Evolutionary conservation across 37 sponge, comb jelly and placozoan species (phyloP).

Genomic region (Oopsacas minuta): DNA sequence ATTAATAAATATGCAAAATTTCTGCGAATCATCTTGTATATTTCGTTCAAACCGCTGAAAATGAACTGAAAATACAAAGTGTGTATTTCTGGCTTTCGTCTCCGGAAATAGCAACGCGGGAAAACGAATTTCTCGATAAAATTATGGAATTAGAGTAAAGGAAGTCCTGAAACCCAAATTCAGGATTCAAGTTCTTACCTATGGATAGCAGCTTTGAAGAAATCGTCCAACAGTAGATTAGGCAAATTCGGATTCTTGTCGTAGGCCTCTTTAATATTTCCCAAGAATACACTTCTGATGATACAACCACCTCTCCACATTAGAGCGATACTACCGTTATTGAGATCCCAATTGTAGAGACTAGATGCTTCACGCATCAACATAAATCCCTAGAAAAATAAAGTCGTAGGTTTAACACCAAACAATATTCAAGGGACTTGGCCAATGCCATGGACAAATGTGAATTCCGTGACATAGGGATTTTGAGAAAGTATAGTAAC

Average conservation of each 20-base stretch:
- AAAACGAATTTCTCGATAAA: too few species aligned
- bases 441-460: too few species aligned
- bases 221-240: slow-evolving; percentile 82
- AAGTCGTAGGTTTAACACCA: background rate
- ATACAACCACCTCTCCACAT: slow-evolving; percentile 99
- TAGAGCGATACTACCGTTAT: slow-evolving; percentile 93
- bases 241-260: slow-evolving; percentile 70
- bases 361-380: slow-evolving; percentile 79
- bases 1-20: background rate
- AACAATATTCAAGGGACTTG: background rate
- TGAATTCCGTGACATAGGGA: too few species aligned
- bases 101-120: too few species aligned
- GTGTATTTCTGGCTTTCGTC: too few species aligned
- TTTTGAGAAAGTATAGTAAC: too few species aligned
- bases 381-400: slow-evolving; percentile 69
- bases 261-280: slow-evolving; percentile 93
- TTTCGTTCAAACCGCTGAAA: too few species aligned
- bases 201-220: slow-evolving; percentile 70
- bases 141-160: too few species aligned
- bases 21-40: too few species aligned
- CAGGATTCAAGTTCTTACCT: too few species aligned
- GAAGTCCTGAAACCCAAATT: too few species aligned
- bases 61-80: too few species aligned
- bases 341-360: slow-evolving; percentile 70
- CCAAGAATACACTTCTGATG: slow-evolving; percentile 84